Conservation (phyloP, 2,888 invertebrate genomes). For the Nephrotoma appendiculata region DNA sequence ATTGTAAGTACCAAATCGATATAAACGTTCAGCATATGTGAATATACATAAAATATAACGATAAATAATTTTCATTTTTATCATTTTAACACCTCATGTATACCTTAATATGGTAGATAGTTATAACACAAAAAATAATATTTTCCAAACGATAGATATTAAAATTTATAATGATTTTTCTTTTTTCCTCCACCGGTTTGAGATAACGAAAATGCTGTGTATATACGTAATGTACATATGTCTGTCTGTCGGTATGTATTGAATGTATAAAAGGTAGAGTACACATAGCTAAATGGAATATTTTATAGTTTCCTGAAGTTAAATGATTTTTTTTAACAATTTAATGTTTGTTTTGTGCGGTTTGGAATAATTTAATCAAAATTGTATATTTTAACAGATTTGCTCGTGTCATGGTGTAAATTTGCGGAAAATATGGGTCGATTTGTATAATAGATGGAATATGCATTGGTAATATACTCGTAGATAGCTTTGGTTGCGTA, state of each 20-base stretch:
- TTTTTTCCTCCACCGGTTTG: background rate
- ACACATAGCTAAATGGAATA: background rate
- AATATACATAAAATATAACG: background rate
- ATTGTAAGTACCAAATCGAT: background rate
- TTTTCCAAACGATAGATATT: background rate
- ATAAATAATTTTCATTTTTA: background rate
- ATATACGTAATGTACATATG: background rate
- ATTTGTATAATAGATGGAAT: background rate
- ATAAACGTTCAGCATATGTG: background rate
- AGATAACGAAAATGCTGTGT: background rate
- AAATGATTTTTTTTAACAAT: background rate
- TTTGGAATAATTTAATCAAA: background rate
- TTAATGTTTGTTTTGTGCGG: background rate
- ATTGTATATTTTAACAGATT: background rate
- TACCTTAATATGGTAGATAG: background rate
- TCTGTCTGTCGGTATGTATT: background rate
- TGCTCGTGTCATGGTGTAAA: background rate
- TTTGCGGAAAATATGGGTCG: background rate
- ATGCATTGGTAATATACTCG: background rate
- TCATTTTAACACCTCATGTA: background rate
- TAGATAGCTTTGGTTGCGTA: background rate
- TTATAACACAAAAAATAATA: background rate
- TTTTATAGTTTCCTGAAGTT: background rate
- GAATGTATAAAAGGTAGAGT: background rate
- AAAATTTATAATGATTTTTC: background rate